Evolutionary conservation across 2,113 vertebrate genomes (phyloP).

Genomic region (Hippocampus barbouri): DNA sequence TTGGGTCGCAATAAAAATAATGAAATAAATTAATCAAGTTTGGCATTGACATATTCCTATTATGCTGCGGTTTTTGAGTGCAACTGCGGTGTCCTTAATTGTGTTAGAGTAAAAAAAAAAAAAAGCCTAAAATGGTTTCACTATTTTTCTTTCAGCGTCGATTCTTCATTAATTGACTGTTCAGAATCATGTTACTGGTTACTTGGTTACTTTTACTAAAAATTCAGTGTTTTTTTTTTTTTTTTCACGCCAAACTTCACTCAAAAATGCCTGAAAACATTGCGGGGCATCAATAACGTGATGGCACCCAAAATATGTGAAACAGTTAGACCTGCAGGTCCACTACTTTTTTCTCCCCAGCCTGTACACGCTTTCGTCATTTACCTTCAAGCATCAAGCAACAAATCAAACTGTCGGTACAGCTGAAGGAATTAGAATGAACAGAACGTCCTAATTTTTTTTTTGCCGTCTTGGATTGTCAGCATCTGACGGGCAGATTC

Average conservation of each 20-base stretch:
- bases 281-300: constrained; percentile 13
- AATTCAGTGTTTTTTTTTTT: constrained; percentile 8
- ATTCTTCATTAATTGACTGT: not conserved
- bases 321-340: constrained; percentile 42
- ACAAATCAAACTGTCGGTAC: constrained; percentile 49
- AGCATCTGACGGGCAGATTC: constrained; percentile 52
- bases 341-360: constrained; percentile 15
- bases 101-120: constrained; percentile 14
- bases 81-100: not conserved
- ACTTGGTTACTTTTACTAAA: constrained; percentile 2
- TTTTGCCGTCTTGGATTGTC: constrained; percentile 62
- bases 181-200: not conserved
- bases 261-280: not conserved
- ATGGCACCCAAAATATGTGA: constrained; percentile 46
- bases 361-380: constrained; percentile 39
- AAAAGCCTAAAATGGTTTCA: not conserved
- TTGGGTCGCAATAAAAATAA: not conserved
- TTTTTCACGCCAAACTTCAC: constrained; percentile 14
- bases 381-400: constrained; percentile 58
- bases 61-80: constrained; percentile 2
- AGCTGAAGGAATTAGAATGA: constrained; percentile 51
- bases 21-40: not conserved
- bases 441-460: constrained; percentile 38
- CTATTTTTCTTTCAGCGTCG: not conserved
- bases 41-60: constrained; percentile 11